Percentiles rank a stretch among this genome's conserved stretches.
Evolutionary conservation across 2,888 invertebrate genomes (phyloP).

Genomic region (Epinotia nisella): DNA sequence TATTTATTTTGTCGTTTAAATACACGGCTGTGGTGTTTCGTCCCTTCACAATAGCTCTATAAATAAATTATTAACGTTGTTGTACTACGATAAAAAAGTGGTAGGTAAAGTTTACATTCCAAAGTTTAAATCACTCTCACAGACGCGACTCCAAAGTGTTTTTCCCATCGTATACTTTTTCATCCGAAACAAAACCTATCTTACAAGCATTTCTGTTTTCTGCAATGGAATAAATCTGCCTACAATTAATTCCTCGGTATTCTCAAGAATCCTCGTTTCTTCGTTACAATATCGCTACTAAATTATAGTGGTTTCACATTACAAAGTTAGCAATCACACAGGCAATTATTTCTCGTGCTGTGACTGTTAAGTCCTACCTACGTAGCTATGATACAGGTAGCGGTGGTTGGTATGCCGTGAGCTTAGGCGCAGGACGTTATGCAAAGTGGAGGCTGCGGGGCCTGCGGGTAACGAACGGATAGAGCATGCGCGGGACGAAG

Average conservation of each 20-base stretch:
- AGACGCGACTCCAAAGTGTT: not conserved
- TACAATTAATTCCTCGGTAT: not conserved
- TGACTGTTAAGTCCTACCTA: not conserved
- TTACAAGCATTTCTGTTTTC: not conserved
- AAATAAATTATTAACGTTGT: too few species aligned
- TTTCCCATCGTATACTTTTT: not conserved
- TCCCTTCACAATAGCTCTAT: not conserved
- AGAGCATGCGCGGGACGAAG: conserved; percentile 17
- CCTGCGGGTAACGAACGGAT: conserved; percentile 37
- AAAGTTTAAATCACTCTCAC: conserved; percentile 1
- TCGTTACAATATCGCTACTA: not conserved
- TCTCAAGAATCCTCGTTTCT: not conserved
- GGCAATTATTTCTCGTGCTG: not conserved
- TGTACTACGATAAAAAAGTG: not conserved
- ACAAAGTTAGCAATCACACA: not conserved
- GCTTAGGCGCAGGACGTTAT: conserved; percentile 37
- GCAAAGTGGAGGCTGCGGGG: conserved; percentile 43
- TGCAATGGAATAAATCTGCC: not conserved
- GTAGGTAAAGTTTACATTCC: not conserved
- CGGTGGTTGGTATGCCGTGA: conserved; percentile 6
- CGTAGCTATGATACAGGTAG: conserved; percentile 6
- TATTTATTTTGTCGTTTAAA: too few species aligned
- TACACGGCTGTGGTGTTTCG: not conserved
- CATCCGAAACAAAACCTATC: not conserved
- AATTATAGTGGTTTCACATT: not conserved